Conservation (phyloP, 92 coral and sea anemone species). For the Chrysogorgia sp. region DNA sequence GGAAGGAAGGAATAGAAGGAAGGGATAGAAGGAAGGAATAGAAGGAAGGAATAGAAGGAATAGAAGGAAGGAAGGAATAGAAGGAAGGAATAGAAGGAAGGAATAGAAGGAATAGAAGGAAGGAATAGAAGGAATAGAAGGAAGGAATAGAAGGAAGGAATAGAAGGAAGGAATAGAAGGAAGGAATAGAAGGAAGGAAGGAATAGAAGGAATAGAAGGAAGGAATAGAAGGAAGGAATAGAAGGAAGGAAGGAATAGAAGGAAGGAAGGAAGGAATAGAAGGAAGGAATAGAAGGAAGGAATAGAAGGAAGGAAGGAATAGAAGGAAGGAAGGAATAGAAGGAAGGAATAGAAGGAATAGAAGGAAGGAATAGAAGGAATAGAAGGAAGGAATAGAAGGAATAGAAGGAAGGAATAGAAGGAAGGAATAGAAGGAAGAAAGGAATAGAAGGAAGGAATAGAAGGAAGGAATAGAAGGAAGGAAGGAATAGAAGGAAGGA, state of each 20-base stretch:
- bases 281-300: slow-evolving; percentile 43
- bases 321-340: not conserved
- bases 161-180: no score
- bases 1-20: not conserved
- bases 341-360: not conserved
- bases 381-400: no score
- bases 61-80: slow-evolving; percentile 70
- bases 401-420: not conserved
- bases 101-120: slow-evolving; percentile 35
- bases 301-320: not conserved
- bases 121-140: slow-evolving; percentile 54
- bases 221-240: slow-evolving; percentile 53
- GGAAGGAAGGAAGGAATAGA: slow-evolving; percentile 41
- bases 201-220: slow-evolving; percentile 44
- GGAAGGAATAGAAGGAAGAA: slow-evolving; percentile 7
- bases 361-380: not conserved
- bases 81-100: slow-evolving; percentile 60
- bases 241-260: slow-evolving; percentile 51
- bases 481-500: not conserved
- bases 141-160: no score
- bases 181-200: slow-evolving; percentile 38
- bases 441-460: not conserved
- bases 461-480: not conserved
- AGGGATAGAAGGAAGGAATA: not conserved
- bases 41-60: not conserved